Base-by-base conservation (phyloP, 2,888 invertebrate species). In the Eupeodes latifasciatus region DNA sequence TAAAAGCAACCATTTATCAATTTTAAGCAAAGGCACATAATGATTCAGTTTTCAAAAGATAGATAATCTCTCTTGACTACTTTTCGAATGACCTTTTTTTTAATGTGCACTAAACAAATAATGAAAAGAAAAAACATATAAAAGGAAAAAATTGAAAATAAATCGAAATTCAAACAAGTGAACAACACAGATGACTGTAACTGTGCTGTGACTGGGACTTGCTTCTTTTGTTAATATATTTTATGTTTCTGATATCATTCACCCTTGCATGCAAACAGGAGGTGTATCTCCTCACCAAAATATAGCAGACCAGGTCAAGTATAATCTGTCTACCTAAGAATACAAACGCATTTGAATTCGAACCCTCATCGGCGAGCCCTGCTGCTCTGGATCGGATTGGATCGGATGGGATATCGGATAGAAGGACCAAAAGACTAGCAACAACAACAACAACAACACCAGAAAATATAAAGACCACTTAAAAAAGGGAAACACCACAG, bases 401-500 rank as follows among this genome's bases (percentile, higher is more conserved):
- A 27, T 27, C 19, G 59, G 14, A 59, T 47, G 59, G 47, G 36
- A 72, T 44, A 72, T 66, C 66, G 57, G 71, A 59, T 44, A 44
- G 16, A 57, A 72, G 85, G 76, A 78, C 86, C 64, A 81, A 49
- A 16, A 27, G 27, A 27, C 27, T 27, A 27, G 2, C 27, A 27
- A 27, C 1, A 72, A 64, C 6, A 61, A n/a, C 12, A 40, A n/a
- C n/a, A n/a, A n/a, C n/a, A n/a, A n/a, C 36, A 72, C 53, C 62
- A 85, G 14, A 27, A 49, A 40, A 40, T 40, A 40, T 40, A 40
- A 27, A 77, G 66, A 55, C 53, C 82, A 86, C 82, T 82, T 76
- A 80, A 83, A 85, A 69, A 69, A 69, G 86, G 86, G 83, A 87
- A 87, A 87, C 83, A 87, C 83, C 86, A 79, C 79, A 64, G 72